phyloP scores from a whole-genome alignment of 1,140 invertebrate species.

The Helicoverpa armigera region DNA sequence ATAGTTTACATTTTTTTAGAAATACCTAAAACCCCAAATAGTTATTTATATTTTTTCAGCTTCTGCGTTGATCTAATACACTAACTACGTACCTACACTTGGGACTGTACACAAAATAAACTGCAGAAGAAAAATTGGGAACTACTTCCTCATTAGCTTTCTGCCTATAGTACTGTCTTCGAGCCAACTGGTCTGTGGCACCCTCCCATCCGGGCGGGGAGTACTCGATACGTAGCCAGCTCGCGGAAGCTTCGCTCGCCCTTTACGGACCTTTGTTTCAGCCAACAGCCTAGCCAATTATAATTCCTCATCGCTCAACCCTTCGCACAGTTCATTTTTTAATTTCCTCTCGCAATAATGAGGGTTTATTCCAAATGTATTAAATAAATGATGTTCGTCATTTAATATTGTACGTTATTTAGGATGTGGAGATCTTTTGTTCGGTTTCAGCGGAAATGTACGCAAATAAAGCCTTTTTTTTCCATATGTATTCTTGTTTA shows the following conservation, averaged over 20 bases:
- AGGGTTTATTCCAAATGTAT: conserved; percentile 36
- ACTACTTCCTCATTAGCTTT: no score
- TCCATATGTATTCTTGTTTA: neutral
- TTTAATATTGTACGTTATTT: neutral
- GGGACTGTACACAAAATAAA: no score
- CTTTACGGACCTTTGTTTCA: conserved; percentile 79
- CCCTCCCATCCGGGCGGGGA: conserved; percentile 63
- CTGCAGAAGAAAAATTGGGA: no score
- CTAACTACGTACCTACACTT: no score
- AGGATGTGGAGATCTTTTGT: neutral
- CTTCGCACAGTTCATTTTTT: conserved; percentile 41
- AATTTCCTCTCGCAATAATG: conserved; percentile 31
- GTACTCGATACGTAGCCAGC: conserved; percentile 70
- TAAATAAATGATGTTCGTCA: neutral
- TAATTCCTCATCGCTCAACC: conserved; percentile 54
- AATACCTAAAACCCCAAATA: no score
- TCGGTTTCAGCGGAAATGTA: no score
- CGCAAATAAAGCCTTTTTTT: no score
- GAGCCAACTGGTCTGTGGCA: conserved; percentile 60
- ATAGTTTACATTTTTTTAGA: no score
- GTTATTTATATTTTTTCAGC: no score
- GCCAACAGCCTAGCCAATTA: conserved; percentile 50
- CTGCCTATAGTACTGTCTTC: conserved; percentile 1
- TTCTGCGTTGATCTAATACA: no score
- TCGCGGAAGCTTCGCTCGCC: conserved; percentile 73